Evolutionary conservation across 2,113 vertebrate genomes (phyloP).

Genomic region (Rhinolophus sinicus): DNA sequence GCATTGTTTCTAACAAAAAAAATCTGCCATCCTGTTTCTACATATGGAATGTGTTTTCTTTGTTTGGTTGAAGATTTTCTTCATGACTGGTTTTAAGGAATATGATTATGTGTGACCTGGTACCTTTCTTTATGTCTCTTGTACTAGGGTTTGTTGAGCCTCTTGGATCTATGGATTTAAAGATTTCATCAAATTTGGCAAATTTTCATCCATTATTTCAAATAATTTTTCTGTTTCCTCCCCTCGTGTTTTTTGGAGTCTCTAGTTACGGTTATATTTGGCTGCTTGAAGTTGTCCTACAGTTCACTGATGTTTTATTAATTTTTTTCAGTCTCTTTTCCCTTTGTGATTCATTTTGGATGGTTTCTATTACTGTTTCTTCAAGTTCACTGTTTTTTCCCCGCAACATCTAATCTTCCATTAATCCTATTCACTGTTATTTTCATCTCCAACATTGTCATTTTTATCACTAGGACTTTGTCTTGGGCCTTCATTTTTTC

Average conservation of each 20-base stretch:
- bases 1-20: neutral
- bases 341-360: neutral
- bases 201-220: neutral
- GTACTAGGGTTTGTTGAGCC: neutral
- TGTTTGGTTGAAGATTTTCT: neutral
- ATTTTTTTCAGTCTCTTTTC: neutral
- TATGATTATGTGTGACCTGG: neutral
- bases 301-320: neutral
- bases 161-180: neutral
- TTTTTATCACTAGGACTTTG: neutral
- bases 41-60: neutral
- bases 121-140: neutral
- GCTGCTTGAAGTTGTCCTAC: neutral
- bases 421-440: neutral
- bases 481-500: neutral
- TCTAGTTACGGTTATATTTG: neutral
- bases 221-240: neutral
- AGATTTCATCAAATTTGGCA: neutral
- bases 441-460: neutral
- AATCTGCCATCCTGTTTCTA: neutral
- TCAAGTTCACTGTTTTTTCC: neutral
- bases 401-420: neutral
- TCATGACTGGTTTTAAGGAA: neutral
- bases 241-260: neutral
- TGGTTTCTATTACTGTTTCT: neutral